Percentiles rank a stretch among this genome's conserved stretches.
phyloP scores from a whole-genome alignment of 2,113 vertebrate genomes.

The Pao palembangensis region DNA sequence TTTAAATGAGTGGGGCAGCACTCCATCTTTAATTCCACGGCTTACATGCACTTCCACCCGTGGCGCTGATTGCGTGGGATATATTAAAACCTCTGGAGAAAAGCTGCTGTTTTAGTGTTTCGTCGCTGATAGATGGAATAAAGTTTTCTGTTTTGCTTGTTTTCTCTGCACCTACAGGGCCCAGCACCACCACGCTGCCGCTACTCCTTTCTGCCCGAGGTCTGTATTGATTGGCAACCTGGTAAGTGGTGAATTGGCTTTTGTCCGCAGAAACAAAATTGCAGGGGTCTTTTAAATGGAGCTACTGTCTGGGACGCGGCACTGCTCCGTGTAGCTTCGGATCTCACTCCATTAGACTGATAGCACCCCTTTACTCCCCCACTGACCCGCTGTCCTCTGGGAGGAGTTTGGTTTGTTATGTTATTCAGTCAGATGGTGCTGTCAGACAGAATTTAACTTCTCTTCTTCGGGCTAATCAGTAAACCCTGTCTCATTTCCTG shows the following conservation, averaged over 20 bases:
- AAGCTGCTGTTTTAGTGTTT: slow-evolving; percentile 12
- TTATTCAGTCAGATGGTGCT: slow-evolving; percentile 37
- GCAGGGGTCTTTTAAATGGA: slow-evolving; percentile 50
- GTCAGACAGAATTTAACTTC: slow-evolving; percentile 52
- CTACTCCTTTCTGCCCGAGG: slow-evolving; percentile 31
- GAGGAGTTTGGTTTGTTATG: slow-evolving; percentile 36
- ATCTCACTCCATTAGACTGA: slow-evolving; percentile 70
- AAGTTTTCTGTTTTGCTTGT: slow-evolving; percentile 23
- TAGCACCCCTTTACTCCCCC: slow-evolving; percentile 33
- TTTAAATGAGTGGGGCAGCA: slow-evolving; percentile 21
- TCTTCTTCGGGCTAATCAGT: slow-evolving; percentile 51
- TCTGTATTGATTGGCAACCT: slow-evolving; percentile 60
- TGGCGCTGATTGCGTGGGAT: slow-evolving; percentile 38
- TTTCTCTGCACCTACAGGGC: slow-evolving; percentile 33
- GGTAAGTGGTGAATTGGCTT: slow-evolving; percentile 61
- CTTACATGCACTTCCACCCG: slow-evolving; percentile 42
- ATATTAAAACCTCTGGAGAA: slow-evolving; percentile 26
- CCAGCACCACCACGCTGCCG: slow-evolving; percentile 3
- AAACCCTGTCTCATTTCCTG: slow-evolving; percentile 66
- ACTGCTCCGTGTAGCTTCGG: slow-evolving; percentile 60
- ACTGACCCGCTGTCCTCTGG: slow-evolving; percentile 21
- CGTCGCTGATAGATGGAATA: background rate
- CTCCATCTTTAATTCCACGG: slow-evolving; percentile 42
- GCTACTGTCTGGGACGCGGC: slow-evolving; percentile 31
- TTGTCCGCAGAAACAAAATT: slow-evolving; percentile 56